Evolutionary conservation across 2,888 invertebrate genomes (phyloP), one percentile per base, ranked within the genome.

Genomic region (Acholoe squamosa): DNA sequence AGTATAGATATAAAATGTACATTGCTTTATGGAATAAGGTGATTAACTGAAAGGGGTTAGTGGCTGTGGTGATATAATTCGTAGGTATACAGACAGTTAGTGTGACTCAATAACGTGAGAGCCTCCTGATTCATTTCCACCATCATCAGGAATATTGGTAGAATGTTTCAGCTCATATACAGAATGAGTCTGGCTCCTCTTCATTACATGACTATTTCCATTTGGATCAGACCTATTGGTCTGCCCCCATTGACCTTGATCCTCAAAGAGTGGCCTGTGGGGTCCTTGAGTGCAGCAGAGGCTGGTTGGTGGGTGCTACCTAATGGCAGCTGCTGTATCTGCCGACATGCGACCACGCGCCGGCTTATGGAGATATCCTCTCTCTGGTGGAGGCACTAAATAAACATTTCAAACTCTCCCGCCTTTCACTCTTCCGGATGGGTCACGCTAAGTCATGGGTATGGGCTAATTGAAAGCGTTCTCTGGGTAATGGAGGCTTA

Each of bases 141-240:
- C 43, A 43, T 43, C 43, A 43, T 43, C 10, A 43, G 43, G 43
- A 3, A 43, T 43, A 43, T 43, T 43, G 43, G 43, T 43, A 43
- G 43, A 43, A 43, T 43, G 43, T 43, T 43, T 43, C 43, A 43
- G 10, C 5, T 43, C 43, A 43, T 43, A 43, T n/a, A 12, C 5
- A 61, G 61, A 61, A 19, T n/a, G 5, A 61, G 61, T n/a, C 61
- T 43, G 43, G 43, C 61, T 61, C 61, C 19, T 61, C n/a, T n/a
- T 61, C 61, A 61, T 61, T 61, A 19, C 61, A 61, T 61, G 61
- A 61, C 61, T n/a, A 61, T 61, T 61, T 61, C 61, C 61, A 61
- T 61, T 61, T 61, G 61, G 61, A 61, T 19, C 61, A 61, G 61
- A n/a, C 61, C 22, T 61, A 61, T 22, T 19, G 61, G 43, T 43